Conservation (phyloP, 2,888 invertebrate species). For the Andrena bicolor region DNA sequence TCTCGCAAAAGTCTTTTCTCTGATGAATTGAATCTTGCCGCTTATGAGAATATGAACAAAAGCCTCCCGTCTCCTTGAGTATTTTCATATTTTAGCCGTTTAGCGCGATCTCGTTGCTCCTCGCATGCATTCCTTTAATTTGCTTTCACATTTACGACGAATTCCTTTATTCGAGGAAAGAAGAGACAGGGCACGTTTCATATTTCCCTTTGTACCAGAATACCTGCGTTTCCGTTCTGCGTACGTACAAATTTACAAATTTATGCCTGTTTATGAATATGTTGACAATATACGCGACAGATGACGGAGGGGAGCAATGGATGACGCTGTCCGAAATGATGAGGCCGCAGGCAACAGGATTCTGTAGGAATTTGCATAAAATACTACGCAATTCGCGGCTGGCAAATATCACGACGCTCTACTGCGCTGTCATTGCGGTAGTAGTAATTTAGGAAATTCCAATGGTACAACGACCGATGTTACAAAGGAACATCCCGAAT, state of each 20-base stretch:
- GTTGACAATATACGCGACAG: conserved; percentile 46
- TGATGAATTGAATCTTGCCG: neutral
- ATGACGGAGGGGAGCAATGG: neutral
- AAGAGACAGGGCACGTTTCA: conserved; percentile 39
- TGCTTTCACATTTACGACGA: conserved; percentile 27
- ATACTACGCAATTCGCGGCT: conserved; percentile 24
- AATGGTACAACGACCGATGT: neutral
- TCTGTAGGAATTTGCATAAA: conserved; percentile 50
- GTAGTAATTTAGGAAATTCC: neutral
- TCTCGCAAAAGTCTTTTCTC: neutral
- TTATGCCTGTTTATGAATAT: conserved; percentile 62
- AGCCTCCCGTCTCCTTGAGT: neutral
- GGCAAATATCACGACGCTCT: neutral
- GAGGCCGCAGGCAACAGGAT: conserved; percentile 39
- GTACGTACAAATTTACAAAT: conserved; percentile 53
- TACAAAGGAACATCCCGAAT: too few species aligned
- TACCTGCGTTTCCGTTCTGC: conserved; percentile 33
- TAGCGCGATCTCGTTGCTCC: neutral
- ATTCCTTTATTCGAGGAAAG: conserved; percentile 47
- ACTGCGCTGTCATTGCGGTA: neutral
- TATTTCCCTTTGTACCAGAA: conserved; percentile 51
- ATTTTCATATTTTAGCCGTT: neutral
- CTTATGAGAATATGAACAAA: neutral
- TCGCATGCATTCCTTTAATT: conserved; percentile 39
- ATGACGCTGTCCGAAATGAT: conserved; percentile 50